Percentiles rank a stretch among this genome's conserved stretches.
Evolutionary conservation across 1,140 invertebrate species (phyloP).

Genomic region (Trachymyrmex cornetzi): DNA sequence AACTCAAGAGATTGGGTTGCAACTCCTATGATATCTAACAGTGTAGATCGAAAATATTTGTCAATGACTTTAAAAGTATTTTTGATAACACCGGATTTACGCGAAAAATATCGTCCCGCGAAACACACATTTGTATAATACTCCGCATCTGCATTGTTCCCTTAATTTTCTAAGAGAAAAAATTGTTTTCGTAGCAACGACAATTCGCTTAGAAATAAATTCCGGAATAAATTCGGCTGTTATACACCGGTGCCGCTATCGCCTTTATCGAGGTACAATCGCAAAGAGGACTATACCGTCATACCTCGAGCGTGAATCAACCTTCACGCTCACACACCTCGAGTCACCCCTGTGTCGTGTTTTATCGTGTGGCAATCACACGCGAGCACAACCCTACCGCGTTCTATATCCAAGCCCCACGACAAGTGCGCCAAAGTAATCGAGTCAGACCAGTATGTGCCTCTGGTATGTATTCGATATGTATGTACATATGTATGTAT

Average conservation of each 20-base stretch:
- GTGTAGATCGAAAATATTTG: not conserved
- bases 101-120: conserved; percentile 1
- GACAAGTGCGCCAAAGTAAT: conserved; percentile 43
- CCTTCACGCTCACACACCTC: conserved; percentile 64
- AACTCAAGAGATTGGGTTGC: too few relatives aligned
- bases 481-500: not conserved
- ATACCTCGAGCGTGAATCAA: conserved; percentile 70
- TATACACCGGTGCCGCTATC: conserved; percentile 24
- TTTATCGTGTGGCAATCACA: conserved; percentile 26
- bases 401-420: conserved; percentile 39
- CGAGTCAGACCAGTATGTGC: not conserved
- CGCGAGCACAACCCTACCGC: conserved; percentile 41
- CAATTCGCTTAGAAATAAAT: conserved; percentile 25
- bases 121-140: not conserved
- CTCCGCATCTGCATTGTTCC: not conserved
- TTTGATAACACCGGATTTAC: not conserved
- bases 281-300: conserved; percentile 44
- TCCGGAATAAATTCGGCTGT: conserved; percentile 41
- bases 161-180: not conserved
- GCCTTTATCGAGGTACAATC: conserved; percentile 56
- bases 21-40: too few relatives aligned
- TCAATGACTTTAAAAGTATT: not conserved
- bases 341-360: conserved; percentile 50
- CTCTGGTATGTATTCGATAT: not conserved
- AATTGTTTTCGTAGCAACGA: conserved; percentile 20